Base-by-base conservation (phyloP, 2,113 vertebrate genomes). In the Cheilinus undulatus region DNA sequence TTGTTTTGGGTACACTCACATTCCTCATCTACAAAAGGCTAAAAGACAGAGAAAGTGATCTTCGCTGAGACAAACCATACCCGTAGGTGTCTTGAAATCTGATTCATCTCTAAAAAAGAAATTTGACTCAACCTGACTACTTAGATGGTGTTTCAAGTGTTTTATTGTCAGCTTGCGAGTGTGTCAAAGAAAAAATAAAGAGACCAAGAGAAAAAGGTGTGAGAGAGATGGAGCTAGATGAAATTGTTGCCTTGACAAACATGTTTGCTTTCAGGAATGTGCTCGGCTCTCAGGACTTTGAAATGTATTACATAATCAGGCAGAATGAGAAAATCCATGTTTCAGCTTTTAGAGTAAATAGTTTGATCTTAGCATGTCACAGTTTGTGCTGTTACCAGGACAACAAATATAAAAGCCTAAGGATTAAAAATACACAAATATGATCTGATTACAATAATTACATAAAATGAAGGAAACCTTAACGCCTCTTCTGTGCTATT, bases 211-310 rank as follows among this genome's bases (percentile, higher is more conserved):
- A 46, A 43, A 48, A 15, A 63, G 43, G 52, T 23, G 38, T 20
- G 32, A 40, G 1, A 28, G 42, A 61, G 59, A 83, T 17, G 11
- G 20, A 48, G 54, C 13, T 2, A 13, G 52, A 42, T 26, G 57
- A 49, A 57, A 30, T 43, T 49, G 43, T 42, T 73, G 34, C 46
- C 54, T 60, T 71, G 43, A 85, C 50, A 67, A 53, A 78, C 60
- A 59, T 54, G 40, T 36, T 49, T 23, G 20, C 42, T 61, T 9
- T 64, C 12, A 48, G 36, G 13, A 68, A 38, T 32, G 28, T 15
- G 24, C 48, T 49, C 36, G 64, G 52, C 24, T n/a, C 26, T 46
- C 38, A 56, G 22, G 8, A 11, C 38, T 52, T 46, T 40, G 43
- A 68, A 62, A 67, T 24, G 51, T 46, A 38, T 56, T 28, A 46